A percentile compares a stretch with the other conserved stretches of the same genome.
Evolutionary conservation across 2,113 vertebrate species (phyloP).

Genomic region (Seriola rivoliana): DNA sequence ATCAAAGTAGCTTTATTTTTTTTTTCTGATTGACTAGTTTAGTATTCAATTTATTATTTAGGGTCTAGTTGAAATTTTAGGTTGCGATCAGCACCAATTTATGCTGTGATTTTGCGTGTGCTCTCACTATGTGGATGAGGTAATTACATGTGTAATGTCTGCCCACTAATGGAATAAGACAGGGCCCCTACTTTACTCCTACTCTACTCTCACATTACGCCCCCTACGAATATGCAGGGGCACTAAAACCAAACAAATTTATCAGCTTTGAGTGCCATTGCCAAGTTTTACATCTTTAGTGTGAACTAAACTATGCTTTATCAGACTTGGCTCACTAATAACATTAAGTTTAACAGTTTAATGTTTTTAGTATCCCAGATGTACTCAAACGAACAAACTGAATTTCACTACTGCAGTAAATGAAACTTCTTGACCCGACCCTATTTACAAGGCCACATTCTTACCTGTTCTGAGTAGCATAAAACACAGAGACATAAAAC

Average conservation of each 20-base stretch:
- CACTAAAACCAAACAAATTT: not conserved
- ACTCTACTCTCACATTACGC: no score
- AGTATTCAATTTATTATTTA: not conserved
- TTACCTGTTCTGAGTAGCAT: not conserved
- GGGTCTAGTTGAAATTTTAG: not conserved
- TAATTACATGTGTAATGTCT: no score
- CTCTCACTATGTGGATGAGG: no score
- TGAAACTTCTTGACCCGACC: not conserved
- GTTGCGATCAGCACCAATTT: no score
- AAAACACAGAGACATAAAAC: not conserved
- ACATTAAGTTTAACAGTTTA: constrained; percentile 5
- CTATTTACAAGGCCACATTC: not conserved
- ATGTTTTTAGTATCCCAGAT: not conserved
- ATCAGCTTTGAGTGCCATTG: not conserved
- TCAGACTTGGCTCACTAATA: not conserved
- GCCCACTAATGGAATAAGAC: no score
- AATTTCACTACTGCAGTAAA: not conserved
- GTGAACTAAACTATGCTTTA: not conserved
- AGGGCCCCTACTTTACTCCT: no score
- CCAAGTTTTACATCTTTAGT: not conserved
- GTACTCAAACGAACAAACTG: constrained; percentile 8
- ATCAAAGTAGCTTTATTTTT: not conserved
- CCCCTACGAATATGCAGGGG: no score
- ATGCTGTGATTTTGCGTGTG: not conserved
- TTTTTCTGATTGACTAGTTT: not conserved